Evolutionary conservation across 2,888 invertebrate genomes (phyloP).

Genomic region (Microchrysa polita): DNA sequence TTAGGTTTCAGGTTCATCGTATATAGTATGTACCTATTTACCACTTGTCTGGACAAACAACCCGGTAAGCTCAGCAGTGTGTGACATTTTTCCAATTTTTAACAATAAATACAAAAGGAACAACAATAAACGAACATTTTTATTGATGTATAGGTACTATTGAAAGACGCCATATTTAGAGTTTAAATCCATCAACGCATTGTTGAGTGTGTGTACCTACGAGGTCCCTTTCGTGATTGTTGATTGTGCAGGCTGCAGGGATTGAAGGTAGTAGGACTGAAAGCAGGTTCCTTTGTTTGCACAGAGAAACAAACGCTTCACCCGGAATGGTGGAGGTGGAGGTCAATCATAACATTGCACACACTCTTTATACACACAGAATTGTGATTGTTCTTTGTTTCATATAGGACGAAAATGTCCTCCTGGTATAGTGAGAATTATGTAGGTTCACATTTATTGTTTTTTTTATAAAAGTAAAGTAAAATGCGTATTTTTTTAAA

Average conservation of each 20-base stretch:
- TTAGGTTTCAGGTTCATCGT: background rate
- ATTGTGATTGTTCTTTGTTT: too few species aligned
- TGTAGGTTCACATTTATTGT: too few species aligned
- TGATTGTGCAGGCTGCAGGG: too few species aligned
- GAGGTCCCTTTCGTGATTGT: too few species aligned
- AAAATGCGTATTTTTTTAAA: too few species aligned
- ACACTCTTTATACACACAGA: background rate
- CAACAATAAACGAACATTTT: too few species aligned
- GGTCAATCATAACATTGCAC: background rate
- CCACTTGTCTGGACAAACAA: conserved; percentile 43
- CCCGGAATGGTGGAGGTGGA: background rate
- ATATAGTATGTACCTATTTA: too few species aligned
- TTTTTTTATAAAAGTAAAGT: too few species aligned
- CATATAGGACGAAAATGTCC: too few species aligned
- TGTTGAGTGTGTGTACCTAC: background rate
- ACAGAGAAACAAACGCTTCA: background rate
- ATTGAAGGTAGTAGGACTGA: background rate
- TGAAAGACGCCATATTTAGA: background rate
- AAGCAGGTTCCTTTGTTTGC: background rate
- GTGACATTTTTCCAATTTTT: conserved; percentile 23
- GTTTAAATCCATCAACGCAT: background rate
- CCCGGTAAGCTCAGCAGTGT: background rate
- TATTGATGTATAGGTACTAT: too few species aligned
- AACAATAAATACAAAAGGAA: conserved; percentile 37
- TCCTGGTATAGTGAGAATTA: too few species aligned